Evolutionary conservation across 2,113 vertebrate genomes (phyloP).

Genomic region (Plecotus auritus): DNA sequence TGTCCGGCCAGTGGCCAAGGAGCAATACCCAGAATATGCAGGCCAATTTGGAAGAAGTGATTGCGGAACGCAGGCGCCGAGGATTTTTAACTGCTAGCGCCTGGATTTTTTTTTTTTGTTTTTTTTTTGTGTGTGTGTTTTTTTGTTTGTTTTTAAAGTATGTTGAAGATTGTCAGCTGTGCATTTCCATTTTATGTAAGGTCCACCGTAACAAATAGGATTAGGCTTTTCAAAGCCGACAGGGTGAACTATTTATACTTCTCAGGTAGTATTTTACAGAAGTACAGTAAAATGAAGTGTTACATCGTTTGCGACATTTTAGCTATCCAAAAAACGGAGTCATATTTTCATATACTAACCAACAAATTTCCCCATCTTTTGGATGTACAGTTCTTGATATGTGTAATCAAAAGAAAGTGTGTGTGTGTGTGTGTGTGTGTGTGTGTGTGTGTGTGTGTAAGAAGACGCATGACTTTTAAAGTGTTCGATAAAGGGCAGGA

Average conservation of each 20-base stretch:
- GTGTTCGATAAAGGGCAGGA: not conserved
- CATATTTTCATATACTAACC: slow-evolving; percentile 3
- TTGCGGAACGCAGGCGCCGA: not conserved
- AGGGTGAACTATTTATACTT: not conserved
- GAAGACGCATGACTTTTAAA: not conserved
- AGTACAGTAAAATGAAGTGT: not conserved
- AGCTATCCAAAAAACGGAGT: slow-evolving; percentile 36
- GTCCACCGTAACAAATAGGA: not conserved
- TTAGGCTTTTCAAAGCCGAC: slow-evolving; percentile 14
- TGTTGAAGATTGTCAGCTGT: not conserved
- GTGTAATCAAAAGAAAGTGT: not conserved
- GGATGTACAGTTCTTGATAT: slow-evolving; percentile 5
- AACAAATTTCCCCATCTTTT: not conserved
- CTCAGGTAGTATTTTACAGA: slow-evolving; percentile 18
- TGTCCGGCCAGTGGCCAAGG: not conserved
- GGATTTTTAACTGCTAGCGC: not conserved
- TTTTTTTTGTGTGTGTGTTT: not conserved
- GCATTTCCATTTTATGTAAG: slow-evolving; percentile 32
- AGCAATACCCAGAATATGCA: not conserved
- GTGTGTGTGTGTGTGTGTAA: not conserved
- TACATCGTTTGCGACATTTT: slow-evolving; percentile 2
- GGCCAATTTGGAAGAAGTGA: not conserved
- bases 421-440: not conserved
- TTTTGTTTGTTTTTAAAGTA: not conserved
- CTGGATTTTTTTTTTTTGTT: not conserved